These are phyloP conservation scores for Amniataba percoides DNA, from an alignment of 2,797 vertebrate species.

Conservation along the genomic window DNA sequence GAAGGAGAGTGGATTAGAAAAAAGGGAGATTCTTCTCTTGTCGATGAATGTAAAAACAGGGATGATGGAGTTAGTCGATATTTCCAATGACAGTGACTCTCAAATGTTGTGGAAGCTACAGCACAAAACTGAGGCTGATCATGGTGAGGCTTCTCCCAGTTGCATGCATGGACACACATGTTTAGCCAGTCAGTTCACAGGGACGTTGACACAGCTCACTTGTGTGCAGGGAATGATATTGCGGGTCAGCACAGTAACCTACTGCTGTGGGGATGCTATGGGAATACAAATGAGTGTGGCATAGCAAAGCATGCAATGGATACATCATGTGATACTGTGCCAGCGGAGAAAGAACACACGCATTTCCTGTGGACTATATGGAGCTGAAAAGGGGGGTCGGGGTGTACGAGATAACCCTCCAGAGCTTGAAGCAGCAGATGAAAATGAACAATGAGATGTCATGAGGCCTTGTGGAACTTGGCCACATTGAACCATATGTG, in stretches of 20 bases:
- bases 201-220: conserved; percentile 44
- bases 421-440: conserved; percentile 16
- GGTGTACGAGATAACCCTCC: not conserved
- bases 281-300: conserved; percentile 68
- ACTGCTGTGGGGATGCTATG: conserved; percentile 48
- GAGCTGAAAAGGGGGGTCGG: not conserved
- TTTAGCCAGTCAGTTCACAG: conserved; percentile 54
- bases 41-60: not conserved
- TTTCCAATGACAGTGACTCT: not conserved
- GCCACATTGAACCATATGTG: conserved; percentile 1
- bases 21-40: conserved; percentile 3
- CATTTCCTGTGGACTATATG: not conserved
- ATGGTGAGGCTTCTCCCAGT: conserved; percentile 3
- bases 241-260: conserved; percentile 56
- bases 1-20: not conserved
- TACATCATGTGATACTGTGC: conserved; percentile 14
- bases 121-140: conserved; percentile 25
- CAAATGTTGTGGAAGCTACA: conserved; percentile 2
- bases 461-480: not conserved
- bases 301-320: conserved; percentile 33
- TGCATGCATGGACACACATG: conserved; percentile 26
- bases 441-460: conserved; percentile 20
- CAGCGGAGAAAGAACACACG: conserved; percentile 18
- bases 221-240: conserved; percentile 40
- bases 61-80: conserved; percentile 17